Conservation (phyloP, 2,888 invertebrate species). For the Merodon equestris region DNA sequence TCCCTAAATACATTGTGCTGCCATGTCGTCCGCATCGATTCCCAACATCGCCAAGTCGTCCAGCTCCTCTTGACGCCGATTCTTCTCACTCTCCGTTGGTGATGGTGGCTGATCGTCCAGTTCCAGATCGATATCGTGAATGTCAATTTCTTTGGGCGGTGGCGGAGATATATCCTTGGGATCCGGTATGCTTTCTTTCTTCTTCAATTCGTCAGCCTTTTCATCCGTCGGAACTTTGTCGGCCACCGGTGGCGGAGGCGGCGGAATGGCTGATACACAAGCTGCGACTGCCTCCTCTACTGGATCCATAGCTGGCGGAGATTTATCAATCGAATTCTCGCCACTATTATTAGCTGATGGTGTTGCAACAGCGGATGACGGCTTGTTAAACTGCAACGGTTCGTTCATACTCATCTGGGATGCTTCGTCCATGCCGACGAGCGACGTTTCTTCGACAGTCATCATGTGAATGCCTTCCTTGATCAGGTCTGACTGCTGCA, state of each 20-base stretch:
- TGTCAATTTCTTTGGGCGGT: slow-evolving; percentile 10
- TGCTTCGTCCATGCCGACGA: slow-evolving; percentile 72
- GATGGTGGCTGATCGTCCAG: slow-evolving; percentile 74
- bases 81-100: slow-evolving; percentile 78
- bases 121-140: slow-evolving; percentile 72
- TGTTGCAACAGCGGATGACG: slow-evolving; percentile 50
- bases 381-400: slow-evolving; percentile 72
- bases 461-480: slow-evolving; percentile 77
- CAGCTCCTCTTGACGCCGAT: slow-evolving; percentile 80
- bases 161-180: neutral
- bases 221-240: slow-evolving; percentile 33
- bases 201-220: slow-evolving; percentile 4
- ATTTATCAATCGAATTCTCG: slow-evolving; percentile 56
- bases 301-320: slow-evolving; percentile 30
- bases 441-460: slow-evolving; percentile 75
- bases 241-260: slow-evolving; percentile 68
- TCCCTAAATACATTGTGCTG: slow-evolving; percentile 78
- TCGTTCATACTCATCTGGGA: slow-evolving; percentile 74
- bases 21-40: slow-evolving; percentile 88
- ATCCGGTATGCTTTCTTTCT: neutral
- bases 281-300: slow-evolving; percentile 44
- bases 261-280: slow-evolving; percentile 61
- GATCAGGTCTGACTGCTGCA: slow-evolving; percentile 74
- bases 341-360: slow-evolving; percentile 42
- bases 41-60: slow-evolving; percentile 92